Evolutionary conservation across 2,888 invertebrate species (phyloP).

Genomic region (Eudasyphora cyanicolor): DNA sequence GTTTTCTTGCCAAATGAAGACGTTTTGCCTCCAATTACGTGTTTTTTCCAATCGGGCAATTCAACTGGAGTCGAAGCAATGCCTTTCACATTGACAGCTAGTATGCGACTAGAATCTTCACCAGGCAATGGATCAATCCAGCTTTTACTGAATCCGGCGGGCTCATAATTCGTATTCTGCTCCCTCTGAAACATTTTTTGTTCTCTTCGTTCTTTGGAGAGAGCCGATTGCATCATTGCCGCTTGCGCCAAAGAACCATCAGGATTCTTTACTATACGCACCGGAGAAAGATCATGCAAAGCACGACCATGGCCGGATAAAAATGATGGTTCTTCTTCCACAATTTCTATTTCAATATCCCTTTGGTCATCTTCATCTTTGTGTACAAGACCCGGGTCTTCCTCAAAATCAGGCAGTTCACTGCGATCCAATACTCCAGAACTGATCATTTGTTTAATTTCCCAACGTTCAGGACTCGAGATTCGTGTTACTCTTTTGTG

Average conservation of each 20-base stretch:
- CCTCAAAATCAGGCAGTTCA: conserved; percentile 98
- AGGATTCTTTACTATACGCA: conserved; percentile 98
- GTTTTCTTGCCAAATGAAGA: conserved; percentile 99
- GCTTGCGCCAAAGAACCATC: conserved; percentile 99
- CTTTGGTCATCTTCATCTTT: conserved; percentile 97
- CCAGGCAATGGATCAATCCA: conserved; percentile 98
- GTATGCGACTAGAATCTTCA: conserved; percentile 85
- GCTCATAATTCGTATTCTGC: conserved; percentile 92
- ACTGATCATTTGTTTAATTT: conserved; percentile 97
- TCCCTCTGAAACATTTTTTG: conserved; percentile 97
- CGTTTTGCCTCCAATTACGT: conserved; percentile 98
- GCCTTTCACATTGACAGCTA: conserved; percentile 91
- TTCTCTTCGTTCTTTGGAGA: conserved; percentile 98
- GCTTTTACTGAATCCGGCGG: conserved; percentile 92
- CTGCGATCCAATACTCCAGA: conserved; percentile 95
- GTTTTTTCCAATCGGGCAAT: conserved; percentile 99
- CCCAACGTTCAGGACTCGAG: conserved; percentile 98
- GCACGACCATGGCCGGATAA: conserved; percentile 95
- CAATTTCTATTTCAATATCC: conserved; percentile 98
- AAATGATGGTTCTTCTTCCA: conserved; percentile 99
- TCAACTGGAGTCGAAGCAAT: conserved; percentile 91
- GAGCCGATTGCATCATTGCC: conserved; percentile 99
- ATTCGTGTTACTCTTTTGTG: conserved; percentile 93
- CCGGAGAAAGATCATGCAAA: conserved; percentile 94
- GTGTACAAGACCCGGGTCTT: conserved; percentile 93